phyloP scores from a whole-genome alignment of 2,797 vertebrate species.

The Syngnathus rostellatus region DNA sequence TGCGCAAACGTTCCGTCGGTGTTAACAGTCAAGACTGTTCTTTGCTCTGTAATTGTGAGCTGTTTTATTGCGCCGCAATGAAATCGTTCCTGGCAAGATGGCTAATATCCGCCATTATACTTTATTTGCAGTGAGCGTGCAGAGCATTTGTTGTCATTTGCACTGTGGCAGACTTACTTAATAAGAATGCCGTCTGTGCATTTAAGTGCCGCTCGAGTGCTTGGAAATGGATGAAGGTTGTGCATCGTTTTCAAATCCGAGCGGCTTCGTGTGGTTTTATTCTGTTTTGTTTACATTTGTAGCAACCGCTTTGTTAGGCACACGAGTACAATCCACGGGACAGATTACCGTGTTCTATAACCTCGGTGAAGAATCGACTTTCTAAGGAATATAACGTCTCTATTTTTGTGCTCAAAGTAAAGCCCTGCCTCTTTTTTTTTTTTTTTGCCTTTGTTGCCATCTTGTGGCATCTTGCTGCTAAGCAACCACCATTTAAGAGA shows the following conservation, averaged over 20 bases:
- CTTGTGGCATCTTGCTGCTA: too few relatives aligned
- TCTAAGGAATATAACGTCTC: too few relatives aligned
- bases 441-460: too few relatives aligned
- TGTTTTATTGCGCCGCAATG: background rate
- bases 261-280: background rate
- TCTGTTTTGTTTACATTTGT: background rate
- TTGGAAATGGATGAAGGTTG: background rate
- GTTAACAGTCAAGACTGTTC: background rate
- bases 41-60: background rate
- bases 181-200: background rate
- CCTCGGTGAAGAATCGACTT: too few relatives aligned
- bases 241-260: background rate
- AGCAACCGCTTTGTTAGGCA: background rate
- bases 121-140: background rate
- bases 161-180: background rate
- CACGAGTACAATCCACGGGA: background rate
- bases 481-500: too few relatives aligned
- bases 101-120: background rate
- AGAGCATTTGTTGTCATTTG: slow-evolving; percentile 1
- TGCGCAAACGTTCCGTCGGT: background rate
- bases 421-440: too few relatives aligned
- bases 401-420: too few relatives aligned
- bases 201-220: background rate
- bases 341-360: background rate
- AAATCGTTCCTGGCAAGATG: background rate